Base-by-base conservation (phyloP, 2,888 invertebrate genomes). In the Tubiluchus corallicola region DNA sequence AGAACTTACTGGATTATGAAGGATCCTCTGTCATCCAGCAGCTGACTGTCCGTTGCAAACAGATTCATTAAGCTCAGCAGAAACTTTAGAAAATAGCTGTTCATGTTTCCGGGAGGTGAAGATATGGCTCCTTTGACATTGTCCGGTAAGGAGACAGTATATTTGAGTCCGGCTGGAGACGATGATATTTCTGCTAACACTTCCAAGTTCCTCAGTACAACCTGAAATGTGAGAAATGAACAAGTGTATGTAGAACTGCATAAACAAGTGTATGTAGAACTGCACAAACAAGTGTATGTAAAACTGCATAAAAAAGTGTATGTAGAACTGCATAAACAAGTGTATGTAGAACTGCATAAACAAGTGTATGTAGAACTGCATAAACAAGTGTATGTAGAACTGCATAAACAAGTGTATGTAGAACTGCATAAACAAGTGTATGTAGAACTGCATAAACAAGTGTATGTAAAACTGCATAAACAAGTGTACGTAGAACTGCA, bases 1-100 rank as follows among this genome's bases (percentile, higher is more conserved):
- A n/a, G n/a, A n/a, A 42, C 49, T 53, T 62, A 82, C 84, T 92
- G 76, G 51, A 98, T 87, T 48, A 98, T 94, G 57, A 96, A 87
- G 21, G 88, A 79, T 1, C 96, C 94, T 55, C 88, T 70, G 54
- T 87, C 88, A 59, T 90, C 85, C 46, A 96, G 65, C 47, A 96
- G 70, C 46, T 75, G 73, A 49, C 79, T 77, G 57, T 96, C 90
- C 9, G 77, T 76, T 44, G 80, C 78, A 62, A 98, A 85, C 45
- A 88, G 68, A 52, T 79, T 73, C 48, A 96, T 67, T 47, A 98
- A 68, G 55, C 81, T 82, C 40, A 80, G 71, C 52, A 94, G 74
- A 63, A 96, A 92, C 64, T 84, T 83, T 46, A 80, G 76, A 63
- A 94, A 92, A 53, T 70, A 71, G 29, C 61, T 62, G 47, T 61